Evolutionary conservation across 1,140 invertebrate genomes (phyloP).

Genomic region (Pomacea maculata): DNA sequence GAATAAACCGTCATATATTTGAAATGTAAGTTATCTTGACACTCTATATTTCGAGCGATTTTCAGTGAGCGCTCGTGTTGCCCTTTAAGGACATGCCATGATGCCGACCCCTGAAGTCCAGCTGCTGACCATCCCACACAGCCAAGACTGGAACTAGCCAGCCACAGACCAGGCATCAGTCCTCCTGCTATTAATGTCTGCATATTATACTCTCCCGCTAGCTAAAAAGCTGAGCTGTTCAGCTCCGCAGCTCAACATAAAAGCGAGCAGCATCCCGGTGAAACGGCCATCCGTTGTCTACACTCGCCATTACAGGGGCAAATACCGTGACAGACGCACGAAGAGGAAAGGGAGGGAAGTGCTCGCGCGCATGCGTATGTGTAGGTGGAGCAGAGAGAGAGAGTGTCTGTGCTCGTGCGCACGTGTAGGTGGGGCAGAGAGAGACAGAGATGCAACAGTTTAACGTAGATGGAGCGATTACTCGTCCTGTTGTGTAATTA

Average conservation of each 20-base stretch:
- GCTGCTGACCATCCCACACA: not conserved
- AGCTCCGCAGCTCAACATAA: no score
- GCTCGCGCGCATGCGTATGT: not conserved
- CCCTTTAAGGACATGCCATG: no score
- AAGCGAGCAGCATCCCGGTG: not conserved
- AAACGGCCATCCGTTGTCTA: not conserved
- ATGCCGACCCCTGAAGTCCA: no score
- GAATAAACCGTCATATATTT: no score
- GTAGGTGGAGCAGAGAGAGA: not conserved
- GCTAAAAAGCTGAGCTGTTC: not conserved
- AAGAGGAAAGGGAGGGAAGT: not conserved
- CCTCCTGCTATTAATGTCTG: not conserved
- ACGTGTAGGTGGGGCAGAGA: not conserved
- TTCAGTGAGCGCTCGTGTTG: no score
- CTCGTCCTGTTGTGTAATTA: not conserved
- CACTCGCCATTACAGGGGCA: not conserved
- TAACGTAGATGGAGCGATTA: not conserved
- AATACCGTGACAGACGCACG: not conserved
- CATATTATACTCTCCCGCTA: not conserved
- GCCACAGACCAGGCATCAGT: not conserved
- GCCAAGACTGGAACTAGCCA: not conserved
- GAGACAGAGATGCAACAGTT: not conserved
- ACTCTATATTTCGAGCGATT: no score
- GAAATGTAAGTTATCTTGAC: no score
- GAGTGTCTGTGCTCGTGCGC: not conserved